Base-by-base conservation (phyloP, 2,797 vertebrate species). In the Todus mexicanus region DNA sequence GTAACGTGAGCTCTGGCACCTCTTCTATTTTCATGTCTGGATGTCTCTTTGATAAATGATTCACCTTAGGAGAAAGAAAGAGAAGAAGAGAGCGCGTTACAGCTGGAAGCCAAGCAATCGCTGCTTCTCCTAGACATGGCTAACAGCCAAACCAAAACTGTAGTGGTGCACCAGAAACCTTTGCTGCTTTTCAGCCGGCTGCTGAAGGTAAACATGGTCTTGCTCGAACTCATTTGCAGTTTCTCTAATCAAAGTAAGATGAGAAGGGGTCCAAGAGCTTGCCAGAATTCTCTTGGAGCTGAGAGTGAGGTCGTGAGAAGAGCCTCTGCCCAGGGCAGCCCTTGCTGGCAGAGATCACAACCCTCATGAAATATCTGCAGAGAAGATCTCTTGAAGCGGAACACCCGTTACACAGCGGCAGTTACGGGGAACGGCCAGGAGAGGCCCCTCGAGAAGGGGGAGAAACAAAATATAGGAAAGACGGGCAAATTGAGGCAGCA, bases 1-100 rank as follows among this genome's bases (percentile, higher is more conserved):
- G 99, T 85, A 99, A 97, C 0, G 99, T 99, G 78, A 99, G 97
- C 97, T 99, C 99, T 10, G 99, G 99, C 91, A 99, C 99, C 54
- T 99, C 99, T 90, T 99, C 99, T 60, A 99, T 98, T 90, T 99
- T 98, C 99, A 99, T 99, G 94, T 99, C 99, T 53, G 99, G 99
- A 95, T 99, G 99, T 51, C 99, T 98, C 96, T 99, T 99, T 91
- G 99, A 99, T 96, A 99, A 97, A 97, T 99, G 99, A 97, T 99
- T 99, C n/a, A 99, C 99, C 99, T 99, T 95, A 70, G 87, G 61
- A 74, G 29, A 81, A 82, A 71, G 79, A 75, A 79, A 80, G 59
- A 93, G 60, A 89, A 80, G 65, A 85, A 69, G 50, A 90, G 61
- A 86, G 11, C 27, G 17, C 18, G 31, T 92, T 72, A 90, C 17